phyloP scores from a whole-genome alignment of 1,140 invertebrate genomes.

The Ceratina calcarata region DNA sequence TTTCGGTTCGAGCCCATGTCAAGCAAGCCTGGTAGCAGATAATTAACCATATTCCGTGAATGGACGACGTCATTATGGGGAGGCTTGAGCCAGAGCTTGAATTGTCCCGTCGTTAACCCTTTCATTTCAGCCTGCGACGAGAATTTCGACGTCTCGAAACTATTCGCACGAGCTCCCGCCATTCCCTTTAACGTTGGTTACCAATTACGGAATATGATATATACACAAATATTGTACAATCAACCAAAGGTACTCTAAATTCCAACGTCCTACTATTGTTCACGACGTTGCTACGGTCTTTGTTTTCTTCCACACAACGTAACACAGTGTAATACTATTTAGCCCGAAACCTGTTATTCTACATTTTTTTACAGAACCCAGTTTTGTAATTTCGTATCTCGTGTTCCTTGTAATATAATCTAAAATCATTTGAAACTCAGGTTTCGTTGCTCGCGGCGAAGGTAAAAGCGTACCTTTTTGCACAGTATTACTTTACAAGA shows the following conservation, averaged over 20 bases:
- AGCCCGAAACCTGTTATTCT: no score
- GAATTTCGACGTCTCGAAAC: slow-evolving; percentile 36
- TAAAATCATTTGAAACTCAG: slow-evolving; percentile 1
- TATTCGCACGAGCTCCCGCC: background rate
- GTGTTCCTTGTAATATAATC: background rate
- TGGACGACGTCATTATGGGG: slow-evolving; percentile 39
- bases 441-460: background rate
- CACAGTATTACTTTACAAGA: background rate
- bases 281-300: background rate
- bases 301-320: no score
- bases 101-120: slow-evolving; percentile 51
- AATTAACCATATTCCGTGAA: slow-evolving; percentile 45
- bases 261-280: background rate
- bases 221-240: background rate
- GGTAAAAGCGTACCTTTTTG: background rate
- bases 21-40: slow-evolving; percentile 15
- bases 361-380: no score
- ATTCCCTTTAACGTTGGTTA: background rate
- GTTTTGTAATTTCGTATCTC: no score
- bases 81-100: slow-evolving; percentile 18
- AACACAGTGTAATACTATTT: no score
- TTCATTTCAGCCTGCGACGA: slow-evolving; percentile 33
- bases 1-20: slow-evolving; percentile 29
- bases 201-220: slow-evolving; percentile 24
- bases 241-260: background rate